Base-by-base conservation (phyloP, 2,888 invertebrate genomes). In the Agapostemon virescens region DNA sequence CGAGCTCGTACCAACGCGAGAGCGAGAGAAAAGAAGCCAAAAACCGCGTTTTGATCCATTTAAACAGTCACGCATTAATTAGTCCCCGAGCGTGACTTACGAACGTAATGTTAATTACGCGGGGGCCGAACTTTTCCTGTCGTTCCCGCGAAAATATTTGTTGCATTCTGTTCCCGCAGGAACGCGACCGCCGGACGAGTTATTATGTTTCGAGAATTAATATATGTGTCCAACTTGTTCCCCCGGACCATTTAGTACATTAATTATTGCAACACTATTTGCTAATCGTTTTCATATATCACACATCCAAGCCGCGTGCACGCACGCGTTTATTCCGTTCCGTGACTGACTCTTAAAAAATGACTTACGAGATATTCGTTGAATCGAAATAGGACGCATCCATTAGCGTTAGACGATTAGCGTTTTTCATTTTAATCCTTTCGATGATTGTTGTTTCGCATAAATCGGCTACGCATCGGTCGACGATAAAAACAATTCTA, bases 251-350 rank as follows among this genome's bases (percentile, higher is more conserved):
- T 38, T 64, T 38, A 23, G 33, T 40, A 38, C 38, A 64, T 64
- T 64, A 64, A 40, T 64, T 40, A 64, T 64, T 38, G 38, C 64
- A 36, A 36, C 63, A 63, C 36, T 63, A 63, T 63, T 63, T 63
- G 63, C 63, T 63, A 63, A 63, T 63, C 63, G 63, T 63, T 36
- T n/a, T 36, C 63, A 63, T 63, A 63, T 13, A 63, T 63, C n/a
- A 63, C 36, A n/a, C 13, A n/a, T 36, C 63, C 20, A 11, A 15
- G 15, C 1, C n/a, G 13, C n/a, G n/a, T 2, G 11, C 1, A 11
- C 0, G n/a, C 7, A 5, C 1, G 20, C 0, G 33, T 33, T 9
- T 61, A 20, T 33, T 33, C 9, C 9, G 33, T 2, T 20, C 20
- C 20, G 2, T 33, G 20, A 33, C 33, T 7, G 9, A 33, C 20